Base-by-base conservation (phyloP, 92 coral and sea anemone genomes). In the Micromussa lordhowensis region DNA sequence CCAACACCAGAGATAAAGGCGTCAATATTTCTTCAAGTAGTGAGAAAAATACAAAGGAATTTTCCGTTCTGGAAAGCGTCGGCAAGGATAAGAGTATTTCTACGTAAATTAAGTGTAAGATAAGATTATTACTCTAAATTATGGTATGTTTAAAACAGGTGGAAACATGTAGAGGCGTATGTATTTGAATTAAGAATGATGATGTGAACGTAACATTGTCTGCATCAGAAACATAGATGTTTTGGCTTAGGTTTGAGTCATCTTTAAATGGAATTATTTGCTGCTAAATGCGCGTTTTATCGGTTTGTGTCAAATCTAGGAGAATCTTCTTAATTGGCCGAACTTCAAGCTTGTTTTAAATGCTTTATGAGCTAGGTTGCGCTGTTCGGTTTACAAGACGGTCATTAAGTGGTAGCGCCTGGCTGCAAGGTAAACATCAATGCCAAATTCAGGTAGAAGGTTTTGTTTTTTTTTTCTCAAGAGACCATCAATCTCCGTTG, bases 221-320 rank as follows among this genome's bases (percentile, higher is more conserved):
- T 82, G 75, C 48, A n/a, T 82, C 85, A 82, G 75, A 82, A 82
- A 82, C 76, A 38, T 35, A 38, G 61, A 80, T 59, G 32, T 57
- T 80, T 17, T 58, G 48, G 61, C 48, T 80, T 64, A 44, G 31
- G 24, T 59, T 31, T 32, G 40, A 57, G 55, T 66, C 30, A 1
- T 18, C 13, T 63, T 61, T 5, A 53, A 57, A 32, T 21, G 48
- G 51, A 58, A 21, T 8, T 57, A 79, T 55, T 66, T 79, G 49
- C 55, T 64, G 75, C 75, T 64, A 30, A 64, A 18, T 4, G 76
- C 40, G n/a, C 15, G 85, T 68, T 66, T 5, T 24, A 82, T 64
- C 54, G 57, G 21, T 82, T 38, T 48, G 44, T 35, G 44, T 35
- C 49, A 36, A 73, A 38, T 13, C 53, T 19, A 72, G 40, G 34